Percentiles rank a stretch among this genome's conserved stretches.
phyloP scores from a whole-genome alignment of 2,113 vertebrate genomes.

The Ciconia stormi region DNA sequence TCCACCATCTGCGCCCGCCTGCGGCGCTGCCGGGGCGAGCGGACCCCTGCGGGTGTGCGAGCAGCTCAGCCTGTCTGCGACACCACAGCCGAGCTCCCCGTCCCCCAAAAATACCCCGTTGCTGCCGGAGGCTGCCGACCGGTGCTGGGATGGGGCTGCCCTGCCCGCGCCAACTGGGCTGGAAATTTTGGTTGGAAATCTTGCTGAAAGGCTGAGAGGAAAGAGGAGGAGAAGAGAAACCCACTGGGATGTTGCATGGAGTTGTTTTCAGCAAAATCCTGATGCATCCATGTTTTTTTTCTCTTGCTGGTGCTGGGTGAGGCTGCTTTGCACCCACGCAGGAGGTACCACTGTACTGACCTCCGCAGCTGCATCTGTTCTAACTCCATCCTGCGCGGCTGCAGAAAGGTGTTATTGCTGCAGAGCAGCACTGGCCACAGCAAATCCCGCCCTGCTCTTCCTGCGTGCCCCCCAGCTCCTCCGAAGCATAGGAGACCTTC shows the following conservation, averaged over 20 bases:
- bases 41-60: neutral
- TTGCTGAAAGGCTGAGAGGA: neutral
- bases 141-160: rapidly evolving
- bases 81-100: neutral
- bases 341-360: neutral
- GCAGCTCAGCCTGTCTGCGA: neutral
- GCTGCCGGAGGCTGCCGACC: rapidly evolving
- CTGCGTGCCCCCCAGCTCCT: too few species aligned
- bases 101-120: neutral
- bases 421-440: too few species aligned
- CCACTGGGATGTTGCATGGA: rapidly evolving
- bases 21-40: neutral
- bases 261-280: neutral
- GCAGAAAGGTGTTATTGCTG: neutral
- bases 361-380: rapidly evolving
- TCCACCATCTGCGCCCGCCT: rapidly evolving
- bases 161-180: rapidly evolving
- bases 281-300: neutral
- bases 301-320: neutral
- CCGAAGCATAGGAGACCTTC: neutral
- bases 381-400: neutral
- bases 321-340: neutral
- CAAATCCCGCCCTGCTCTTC: neutral
- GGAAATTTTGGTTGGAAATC: neutral
- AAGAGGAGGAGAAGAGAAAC: neutral